A percentile compares a stretch with the other conserved stretches of the same genome.
Evolutionary conservation across 2,797 vertebrate genomes (phyloP).

Genomic region (Allochrocebus solatus): DNA sequence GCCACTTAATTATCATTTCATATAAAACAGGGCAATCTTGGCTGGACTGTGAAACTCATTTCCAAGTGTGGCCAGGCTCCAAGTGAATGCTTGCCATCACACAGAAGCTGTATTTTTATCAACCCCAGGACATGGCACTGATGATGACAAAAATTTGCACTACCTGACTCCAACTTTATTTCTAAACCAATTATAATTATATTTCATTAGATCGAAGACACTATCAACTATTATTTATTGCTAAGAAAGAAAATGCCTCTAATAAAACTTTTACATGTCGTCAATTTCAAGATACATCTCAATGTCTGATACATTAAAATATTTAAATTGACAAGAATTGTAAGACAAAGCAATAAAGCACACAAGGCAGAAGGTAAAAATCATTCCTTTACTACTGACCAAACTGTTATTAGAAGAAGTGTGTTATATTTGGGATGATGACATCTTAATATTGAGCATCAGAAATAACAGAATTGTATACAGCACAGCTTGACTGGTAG

Average conservation of each 20-base stretch:
- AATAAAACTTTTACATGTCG: neutral
- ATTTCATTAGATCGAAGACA: neutral
- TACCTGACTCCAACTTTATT: neutral
- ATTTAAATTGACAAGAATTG: neutral
- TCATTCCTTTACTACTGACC: neutral
- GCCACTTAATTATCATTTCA: neutral
- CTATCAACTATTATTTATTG: neutral
- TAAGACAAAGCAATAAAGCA: neutral
- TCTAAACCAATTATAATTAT: neutral
- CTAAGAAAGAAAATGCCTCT: neutral
- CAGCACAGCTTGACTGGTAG: neutral
- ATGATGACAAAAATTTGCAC: neutral
- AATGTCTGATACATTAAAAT: neutral
- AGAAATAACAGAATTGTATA: neutral
- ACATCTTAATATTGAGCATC: neutral
- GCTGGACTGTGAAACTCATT: neutral
- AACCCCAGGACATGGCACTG: neutral
- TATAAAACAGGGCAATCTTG: neutral
- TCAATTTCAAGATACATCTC: neutral
- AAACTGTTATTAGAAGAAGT: neutral
- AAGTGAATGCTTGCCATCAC: neutral
- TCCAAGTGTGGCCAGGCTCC: neutral
- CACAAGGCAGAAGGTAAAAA: neutral
- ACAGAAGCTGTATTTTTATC: neutral
- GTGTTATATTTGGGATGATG: neutral